These are phyloP conservation scores for Sminthurinus signatus DNA, from an alignment of 1,140 invertebrate species.

Conservation along the genomic window DNA sequence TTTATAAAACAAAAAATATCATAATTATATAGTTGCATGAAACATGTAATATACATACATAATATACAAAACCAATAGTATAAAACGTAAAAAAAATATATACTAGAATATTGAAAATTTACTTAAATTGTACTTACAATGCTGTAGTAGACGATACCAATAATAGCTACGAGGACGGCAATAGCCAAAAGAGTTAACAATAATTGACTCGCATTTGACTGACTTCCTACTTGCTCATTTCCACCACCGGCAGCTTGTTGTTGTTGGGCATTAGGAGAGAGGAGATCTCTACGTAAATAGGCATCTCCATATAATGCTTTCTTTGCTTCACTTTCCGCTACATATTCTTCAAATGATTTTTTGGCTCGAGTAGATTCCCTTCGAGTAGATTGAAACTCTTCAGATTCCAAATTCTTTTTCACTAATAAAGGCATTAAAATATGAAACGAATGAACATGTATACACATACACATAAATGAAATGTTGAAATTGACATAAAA, in stretches of 20 bases:
- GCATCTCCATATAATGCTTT: not conserved
- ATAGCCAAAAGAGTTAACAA: not conserved
- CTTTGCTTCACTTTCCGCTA: not conserved
- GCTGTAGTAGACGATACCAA: not conserved
- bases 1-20: not conserved
- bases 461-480: no score
- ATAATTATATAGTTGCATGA: not conserved
- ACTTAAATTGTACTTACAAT: no score
- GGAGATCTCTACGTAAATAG: not conserved
- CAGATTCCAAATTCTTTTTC: no score
- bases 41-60: no score
- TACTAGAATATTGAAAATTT: no score
- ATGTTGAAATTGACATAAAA: no score
- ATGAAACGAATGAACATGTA: no score
- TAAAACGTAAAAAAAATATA: no score
- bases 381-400: not conserved
- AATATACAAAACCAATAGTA: no score
- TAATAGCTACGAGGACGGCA: not conserved
- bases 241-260: not conserved
- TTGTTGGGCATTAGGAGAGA: not conserved
- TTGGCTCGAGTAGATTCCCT: not conserved
- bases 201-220: not conserved
- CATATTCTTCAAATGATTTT: slow-evolving; percentile 6
- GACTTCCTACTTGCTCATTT: not conserved
- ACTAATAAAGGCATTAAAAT: no score